A percentile compares a stretch with the other conserved stretches of the same genome.
Evolutionary conservation across 37 sponge, comb jelly and placozoan genomes (phyloP).

Genomic region (Ephydatia muelleri): DNA sequence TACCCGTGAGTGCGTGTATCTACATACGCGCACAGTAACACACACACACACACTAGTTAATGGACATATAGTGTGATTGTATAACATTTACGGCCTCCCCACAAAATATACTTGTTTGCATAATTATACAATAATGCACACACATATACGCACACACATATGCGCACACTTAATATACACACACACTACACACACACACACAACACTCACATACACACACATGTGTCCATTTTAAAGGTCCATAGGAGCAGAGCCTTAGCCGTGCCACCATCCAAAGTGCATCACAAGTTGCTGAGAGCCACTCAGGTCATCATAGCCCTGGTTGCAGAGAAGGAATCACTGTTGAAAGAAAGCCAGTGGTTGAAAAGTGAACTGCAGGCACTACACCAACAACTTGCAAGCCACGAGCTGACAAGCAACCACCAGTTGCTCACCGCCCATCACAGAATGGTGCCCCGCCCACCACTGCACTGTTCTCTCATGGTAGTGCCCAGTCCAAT

Average conservation of each 20-base stretch:
- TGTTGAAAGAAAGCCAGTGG: neutral
- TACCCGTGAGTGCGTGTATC: no score
- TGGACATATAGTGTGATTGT: no score
- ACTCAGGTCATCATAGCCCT: conserved; percentile 62
- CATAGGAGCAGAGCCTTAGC: conserved; percentile 24
- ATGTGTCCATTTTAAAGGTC: neutral
- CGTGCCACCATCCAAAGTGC: conserved; percentile 42
- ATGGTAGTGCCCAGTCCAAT: no score
- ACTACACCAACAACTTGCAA: no score
- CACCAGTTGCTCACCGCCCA: no score
- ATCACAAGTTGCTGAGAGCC: conserved; percentile 59
- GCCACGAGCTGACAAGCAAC: no score
- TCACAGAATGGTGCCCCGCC: no score
- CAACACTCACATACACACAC: neutral
- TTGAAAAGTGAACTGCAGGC: no score
- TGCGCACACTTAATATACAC: neutral
- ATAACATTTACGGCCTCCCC: no score
- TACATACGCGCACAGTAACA: no score
- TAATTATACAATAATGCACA: neutral
- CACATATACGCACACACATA: neutral
- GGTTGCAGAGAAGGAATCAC: conserved; percentile 33
- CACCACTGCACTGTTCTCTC: no score
- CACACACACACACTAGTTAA: neutral
- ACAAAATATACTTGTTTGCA: no score
- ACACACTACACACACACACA: neutral